Conservation (phyloP, 2,113 vertebrate genomes). For the Malaclemys terrapin region DNA sequence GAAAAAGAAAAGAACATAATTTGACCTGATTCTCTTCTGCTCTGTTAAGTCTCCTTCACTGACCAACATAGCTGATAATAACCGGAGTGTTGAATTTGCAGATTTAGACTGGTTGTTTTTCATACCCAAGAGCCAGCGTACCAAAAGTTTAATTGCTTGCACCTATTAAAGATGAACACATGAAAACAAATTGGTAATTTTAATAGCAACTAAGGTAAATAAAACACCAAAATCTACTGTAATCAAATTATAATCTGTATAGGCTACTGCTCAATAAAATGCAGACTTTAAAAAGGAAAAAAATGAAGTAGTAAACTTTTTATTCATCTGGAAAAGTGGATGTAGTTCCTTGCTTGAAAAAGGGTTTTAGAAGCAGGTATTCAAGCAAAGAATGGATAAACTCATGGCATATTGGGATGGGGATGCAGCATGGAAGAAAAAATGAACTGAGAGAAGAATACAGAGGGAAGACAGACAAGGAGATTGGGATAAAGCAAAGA, state of each 20-base stretch:
- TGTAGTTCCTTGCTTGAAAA: background rate
- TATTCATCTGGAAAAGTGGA: background rate
- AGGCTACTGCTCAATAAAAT: background rate
- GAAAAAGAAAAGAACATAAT: background rate
- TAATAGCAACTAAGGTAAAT: background rate
- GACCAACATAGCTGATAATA: constrained; percentile 97
- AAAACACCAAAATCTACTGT: background rate
- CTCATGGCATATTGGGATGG: background rate
- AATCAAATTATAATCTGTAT: background rate
- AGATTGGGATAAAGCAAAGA: background rate
- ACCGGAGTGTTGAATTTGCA: constrained; percentile 95
- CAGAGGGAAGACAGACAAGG: background rate
- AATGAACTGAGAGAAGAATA: background rate
- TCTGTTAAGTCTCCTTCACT: constrained; percentile 98
- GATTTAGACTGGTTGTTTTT: constrained; percentile 99
- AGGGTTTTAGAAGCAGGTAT: background rate
- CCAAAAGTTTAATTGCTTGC: constrained; percentile 97
- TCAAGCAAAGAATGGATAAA: background rate
- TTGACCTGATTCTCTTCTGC: constrained; percentile 97
- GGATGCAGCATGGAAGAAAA: background rate
- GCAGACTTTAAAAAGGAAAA: background rate
- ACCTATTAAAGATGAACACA: constrained; percentile 83
- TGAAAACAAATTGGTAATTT: constrained; percentile 45
- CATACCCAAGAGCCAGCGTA: constrained; percentile 98
- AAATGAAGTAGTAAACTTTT: constrained; percentile 14